These are phyloP conservation scores for Scalopus aquaticus DNA, from an alignment of 2,113 vertebrate species.

Conservation along the genomic window DNA sequence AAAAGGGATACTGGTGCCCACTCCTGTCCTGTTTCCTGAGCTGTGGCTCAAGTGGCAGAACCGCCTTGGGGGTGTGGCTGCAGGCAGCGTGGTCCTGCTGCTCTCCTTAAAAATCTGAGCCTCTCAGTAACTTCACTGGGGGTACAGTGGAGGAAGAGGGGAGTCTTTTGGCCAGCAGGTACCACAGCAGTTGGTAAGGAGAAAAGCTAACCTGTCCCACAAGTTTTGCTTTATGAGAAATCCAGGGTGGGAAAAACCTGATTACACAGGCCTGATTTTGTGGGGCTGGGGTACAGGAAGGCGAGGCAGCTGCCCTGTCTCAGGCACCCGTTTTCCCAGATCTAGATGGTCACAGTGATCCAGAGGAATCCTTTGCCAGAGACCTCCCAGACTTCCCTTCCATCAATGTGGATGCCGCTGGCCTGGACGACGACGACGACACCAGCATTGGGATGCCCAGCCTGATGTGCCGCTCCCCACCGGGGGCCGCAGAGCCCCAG, in stretches of 20 bases:
- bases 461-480: slow-evolving; percentile 85
- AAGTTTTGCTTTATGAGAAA: not conserved
- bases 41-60: not conserved
- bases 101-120: not conserved
- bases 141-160: not conserved
- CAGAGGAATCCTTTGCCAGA: slow-evolving; percentile 95
- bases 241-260: not conserved
- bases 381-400: slow-evolving; percentile 97
- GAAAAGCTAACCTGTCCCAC: not conserved
- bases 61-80: not conserved
- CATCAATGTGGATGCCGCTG: slow-evolving; percentile 92
- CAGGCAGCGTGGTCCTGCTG: not conserved
- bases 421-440: slow-evolving; percentile 96
- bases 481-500: slow-evolving; percentile 83
- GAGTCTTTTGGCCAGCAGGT: not conserved
- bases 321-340: slow-evolving; percentile 82
- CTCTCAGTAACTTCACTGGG: not conserved
- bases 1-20: not conserved
- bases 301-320: not conserved
- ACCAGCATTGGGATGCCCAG: slow-evolving; percentile 96
- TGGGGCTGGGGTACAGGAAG: not conserved
- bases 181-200: not conserved
- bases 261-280: not conserved
- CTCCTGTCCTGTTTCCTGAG: not conserved
- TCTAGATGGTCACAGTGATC: slow-evolving; percentile 95